phyloP scores from a whole-genome alignment of 2,113 vertebrate genomes.

The Butorides virescens region DNA sequence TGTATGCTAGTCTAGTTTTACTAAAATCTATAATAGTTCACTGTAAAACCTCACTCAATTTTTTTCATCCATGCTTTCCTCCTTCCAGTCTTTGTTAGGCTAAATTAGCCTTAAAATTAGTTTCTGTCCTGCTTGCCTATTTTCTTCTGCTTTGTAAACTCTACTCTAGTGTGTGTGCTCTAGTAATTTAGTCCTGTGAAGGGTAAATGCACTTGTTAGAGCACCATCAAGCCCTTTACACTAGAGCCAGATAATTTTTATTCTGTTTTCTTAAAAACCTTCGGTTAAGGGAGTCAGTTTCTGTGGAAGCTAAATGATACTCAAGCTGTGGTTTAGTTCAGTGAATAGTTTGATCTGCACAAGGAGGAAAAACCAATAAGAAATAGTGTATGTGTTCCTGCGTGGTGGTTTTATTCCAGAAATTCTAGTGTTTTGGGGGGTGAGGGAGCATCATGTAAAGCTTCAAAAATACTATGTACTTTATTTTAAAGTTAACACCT shows the following conservation, averaged over 20 bases:
- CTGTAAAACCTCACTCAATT: background rate
- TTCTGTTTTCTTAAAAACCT: background rate
- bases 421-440: background rate
- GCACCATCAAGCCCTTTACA: background rate
- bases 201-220: background rate
- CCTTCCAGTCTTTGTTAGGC: background rate
- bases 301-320: background rate
- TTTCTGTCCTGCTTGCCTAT: background rate
- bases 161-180: background rate
- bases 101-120: background rate
- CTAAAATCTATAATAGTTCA: background rate
- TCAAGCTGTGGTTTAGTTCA: background rate
- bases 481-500: background rate
- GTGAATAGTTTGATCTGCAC: background rate
- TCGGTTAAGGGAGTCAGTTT: background rate
- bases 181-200: background rate
- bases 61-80: background rate
- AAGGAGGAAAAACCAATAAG: background rate
- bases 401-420: background rate
- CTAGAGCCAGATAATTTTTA: background rate
- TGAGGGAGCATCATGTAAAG: background rate
- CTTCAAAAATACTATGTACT: background rate
- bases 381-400: background rate
- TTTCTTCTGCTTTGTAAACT: background rate
- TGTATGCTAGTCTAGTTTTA: background rate